phyloP scores from a whole-genome alignment of 53 echinoderm and acorn worm genomes.

The Apostichopus leukothele region DNA sequence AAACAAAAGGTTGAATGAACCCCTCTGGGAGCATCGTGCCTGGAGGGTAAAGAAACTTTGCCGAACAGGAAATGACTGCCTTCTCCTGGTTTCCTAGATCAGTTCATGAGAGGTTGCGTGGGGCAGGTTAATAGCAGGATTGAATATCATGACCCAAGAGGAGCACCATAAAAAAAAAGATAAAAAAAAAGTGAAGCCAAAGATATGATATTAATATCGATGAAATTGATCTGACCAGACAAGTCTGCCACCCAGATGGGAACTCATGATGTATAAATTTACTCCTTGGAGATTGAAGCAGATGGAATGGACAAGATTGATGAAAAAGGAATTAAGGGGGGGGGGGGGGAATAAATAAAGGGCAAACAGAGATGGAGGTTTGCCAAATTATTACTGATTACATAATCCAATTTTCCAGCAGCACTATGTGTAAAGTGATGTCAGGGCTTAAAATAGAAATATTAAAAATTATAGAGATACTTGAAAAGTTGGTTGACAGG shows the following conservation, averaged over 20 bases:
- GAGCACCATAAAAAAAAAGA: neutral
- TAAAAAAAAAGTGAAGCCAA: neutral
- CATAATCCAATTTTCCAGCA: too few species aligned
- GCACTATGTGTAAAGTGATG: too few species aligned
- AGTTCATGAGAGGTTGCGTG: neutral
- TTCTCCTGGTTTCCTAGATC: neutral
- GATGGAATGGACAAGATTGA: neutral
- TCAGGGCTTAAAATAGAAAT: too few species aligned
- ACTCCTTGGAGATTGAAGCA: neutral
- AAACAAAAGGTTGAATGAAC: neutral
- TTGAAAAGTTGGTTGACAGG: too few species aligned
- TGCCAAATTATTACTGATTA: too few species aligned
- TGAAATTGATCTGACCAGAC: neutral
- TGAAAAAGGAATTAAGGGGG: neutral
- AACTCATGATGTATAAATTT: neutral
- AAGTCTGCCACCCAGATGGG: neutral
- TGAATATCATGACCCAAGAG: neutral
- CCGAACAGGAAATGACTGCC: conserved; percentile 6
- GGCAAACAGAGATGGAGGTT: too few species aligned
- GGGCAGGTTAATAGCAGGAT: neutral
- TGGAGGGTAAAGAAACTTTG: conserved; percentile 26
- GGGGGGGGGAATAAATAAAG: neutral
- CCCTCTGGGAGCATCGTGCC: neutral
- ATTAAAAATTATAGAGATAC: too few species aligned
- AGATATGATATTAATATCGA: neutral